phyloP scores from a whole-genome alignment of 2,797 vertebrate species.

The Eremophila alpestris region DNA sequence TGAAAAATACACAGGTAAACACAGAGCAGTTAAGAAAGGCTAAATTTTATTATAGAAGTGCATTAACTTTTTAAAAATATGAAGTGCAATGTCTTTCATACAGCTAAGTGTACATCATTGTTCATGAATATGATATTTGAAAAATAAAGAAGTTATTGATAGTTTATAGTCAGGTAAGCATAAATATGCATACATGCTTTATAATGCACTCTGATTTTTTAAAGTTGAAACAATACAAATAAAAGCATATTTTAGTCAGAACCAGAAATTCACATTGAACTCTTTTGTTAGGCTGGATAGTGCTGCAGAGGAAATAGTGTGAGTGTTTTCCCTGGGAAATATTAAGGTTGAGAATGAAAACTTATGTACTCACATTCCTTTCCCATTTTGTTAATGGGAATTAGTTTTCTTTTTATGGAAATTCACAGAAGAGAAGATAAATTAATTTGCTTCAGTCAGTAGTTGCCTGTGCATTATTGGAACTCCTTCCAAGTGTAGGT shows the following conservation, averaged over 20 bases:
- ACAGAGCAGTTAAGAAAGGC: background rate
- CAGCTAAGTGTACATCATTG: background rate
- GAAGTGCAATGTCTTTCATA: background rate
- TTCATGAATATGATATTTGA: background rate
- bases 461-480: background rate
- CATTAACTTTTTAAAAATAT: background rate
- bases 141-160: background rate
- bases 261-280: background rate
- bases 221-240: background rate
- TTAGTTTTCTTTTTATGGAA: background rate
- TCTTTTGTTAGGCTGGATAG: fast-evolving
- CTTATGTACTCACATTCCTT: background rate
- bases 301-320: background rate
- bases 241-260: background rate
- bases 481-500: background rate
- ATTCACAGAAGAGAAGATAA: background rate
- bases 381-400: background rate
- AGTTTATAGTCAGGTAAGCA: background rate
- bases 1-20: background rate
- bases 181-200: background rate
- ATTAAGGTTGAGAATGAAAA: background rate
- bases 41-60: background rate
- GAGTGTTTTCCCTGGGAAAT: background rate
- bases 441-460: background rate
- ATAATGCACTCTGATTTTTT: background rate